Base-by-base conservation (phyloP, 2,888 invertebrate genomes). In the Drosophila neutralis region DNA sequence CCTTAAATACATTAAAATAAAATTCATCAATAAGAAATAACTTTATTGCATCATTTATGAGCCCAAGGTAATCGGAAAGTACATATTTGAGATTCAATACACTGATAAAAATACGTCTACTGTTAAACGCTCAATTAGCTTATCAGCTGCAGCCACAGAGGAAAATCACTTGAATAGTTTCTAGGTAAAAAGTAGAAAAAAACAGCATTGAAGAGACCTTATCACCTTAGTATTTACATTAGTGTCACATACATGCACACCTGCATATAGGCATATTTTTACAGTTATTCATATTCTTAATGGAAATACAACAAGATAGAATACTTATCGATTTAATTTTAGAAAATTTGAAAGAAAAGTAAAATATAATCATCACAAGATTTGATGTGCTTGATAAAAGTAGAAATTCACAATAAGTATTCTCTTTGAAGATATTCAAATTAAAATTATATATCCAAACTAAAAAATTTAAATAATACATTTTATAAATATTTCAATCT, bases 151-250 rank as follows among this genome's bases (percentile, higher is more conserved):
- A 18, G n/a, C 13, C 18, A 35, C 35, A n/a, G 35, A n/a, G n/a
- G 5, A n/a, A 51, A 61, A 48, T n/a, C n/a, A n/a, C 31, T 27
- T 33, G 24, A 38, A 53, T 27, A 15, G 31, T 48, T 45, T 35
- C 21, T n/a, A 5, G n/a, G 31, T 29, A 21, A 7, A 51, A n/a
- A 8, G 10, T 5, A 24, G 18, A 33, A 18, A 18, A n/a, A n/a
- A 65, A 35, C 29, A 21, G 35, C n/a, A 27, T 15, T 40, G 42
- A 45, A 33, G 15, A 13, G 38, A 51, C 52, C 69, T 69, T 58
- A 53, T 60, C 56, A 38, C 4, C 6, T 0, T 11, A 21, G 31
- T 45, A 21, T 36, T 36, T 52, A 24, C 27, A 51, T 38, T 10
- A 13, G n/a, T 15, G 31, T 8, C 13, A n/a, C 13, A 27, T 49